These are phyloP conservation scores for Hypanus sabinus DNA, from an alignment of 2,113 vertebrate genomes.

Conservation along the genomic window DNA sequence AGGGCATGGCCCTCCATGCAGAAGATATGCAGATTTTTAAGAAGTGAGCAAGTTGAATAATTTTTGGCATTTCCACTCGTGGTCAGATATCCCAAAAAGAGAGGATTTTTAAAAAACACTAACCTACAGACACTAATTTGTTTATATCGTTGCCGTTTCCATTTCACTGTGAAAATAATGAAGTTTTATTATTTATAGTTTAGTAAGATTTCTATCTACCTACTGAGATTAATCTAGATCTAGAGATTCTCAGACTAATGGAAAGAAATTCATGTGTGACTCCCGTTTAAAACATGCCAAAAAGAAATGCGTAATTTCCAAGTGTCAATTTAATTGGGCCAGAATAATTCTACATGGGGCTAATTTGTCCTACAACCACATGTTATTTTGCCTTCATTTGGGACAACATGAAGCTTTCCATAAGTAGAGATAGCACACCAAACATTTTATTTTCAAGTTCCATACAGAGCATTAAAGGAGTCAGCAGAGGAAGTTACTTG, in stretches of 20 bases:
- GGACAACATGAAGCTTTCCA: not conserved
- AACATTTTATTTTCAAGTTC: not conserved
- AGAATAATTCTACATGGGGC: not conserved
- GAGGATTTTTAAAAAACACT: not conserved
- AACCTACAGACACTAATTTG: not conserved
- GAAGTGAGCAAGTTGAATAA: not conserved
- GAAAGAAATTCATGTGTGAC: not conserved
- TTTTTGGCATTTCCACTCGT: not conserved
- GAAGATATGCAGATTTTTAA: not conserved
- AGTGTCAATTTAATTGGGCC: not conserved
- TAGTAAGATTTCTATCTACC: not conserved
- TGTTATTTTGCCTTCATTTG: not conserved
- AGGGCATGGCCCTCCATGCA: not conserved
- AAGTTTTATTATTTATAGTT: slow-evolving; percentile 5
- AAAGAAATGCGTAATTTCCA: no score
- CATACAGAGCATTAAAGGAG: not conserved
- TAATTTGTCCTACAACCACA: not conserved
- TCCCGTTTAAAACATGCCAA: not conserved
- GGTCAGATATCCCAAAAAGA: not conserved
- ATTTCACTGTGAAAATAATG: slow-evolving; percentile 20
- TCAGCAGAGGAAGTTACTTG: not conserved
- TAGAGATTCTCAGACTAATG: not conserved
- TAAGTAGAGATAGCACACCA: not conserved
- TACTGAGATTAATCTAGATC: not conserved
- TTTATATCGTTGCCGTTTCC: not conserved